Conservation (phyloP, 2,888 invertebrate species). For the Poecilus cupreus region DNA sequence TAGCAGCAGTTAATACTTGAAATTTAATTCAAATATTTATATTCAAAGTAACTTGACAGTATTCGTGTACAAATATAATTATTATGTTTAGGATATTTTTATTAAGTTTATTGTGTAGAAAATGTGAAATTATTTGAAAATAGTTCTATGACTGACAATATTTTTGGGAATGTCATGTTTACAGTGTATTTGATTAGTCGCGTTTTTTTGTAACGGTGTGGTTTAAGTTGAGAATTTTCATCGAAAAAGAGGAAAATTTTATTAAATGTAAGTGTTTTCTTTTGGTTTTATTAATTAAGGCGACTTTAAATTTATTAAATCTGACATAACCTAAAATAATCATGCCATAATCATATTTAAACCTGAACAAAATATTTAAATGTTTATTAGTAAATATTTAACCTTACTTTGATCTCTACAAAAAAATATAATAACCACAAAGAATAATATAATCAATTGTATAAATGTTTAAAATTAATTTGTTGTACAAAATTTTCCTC, state of each 20-base stretch:
- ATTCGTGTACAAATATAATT: conserved; percentile 61
- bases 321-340: not conserved
- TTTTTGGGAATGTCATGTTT: conserved; percentile 47
- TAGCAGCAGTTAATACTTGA: conserved; percentile 3
- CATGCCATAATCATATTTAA: conserved; percentile 10
- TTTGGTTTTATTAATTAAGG: not conserved
- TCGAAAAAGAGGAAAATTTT: conserved; percentile 46
- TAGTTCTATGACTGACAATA: conserved; percentile 45
- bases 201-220: conserved; percentile 39
- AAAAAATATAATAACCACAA: conserved; percentile 36
- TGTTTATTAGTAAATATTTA: conserved; percentile 26
- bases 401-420: conserved; percentile 41
- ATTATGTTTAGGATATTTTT: conserved; percentile 53
- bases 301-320: conserved; percentile 12
- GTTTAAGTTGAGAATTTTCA: not conserved
- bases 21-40: conserved; percentile 51
- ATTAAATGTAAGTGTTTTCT: not conserved
- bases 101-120: conserved; percentile 36
- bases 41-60: conserved; percentile 60
- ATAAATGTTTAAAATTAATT: conserved; percentile 38
- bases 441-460: conserved; percentile 38
- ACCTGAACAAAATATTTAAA: conserved; percentile 17
- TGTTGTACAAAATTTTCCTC: conserved; percentile 43
- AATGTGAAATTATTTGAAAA: conserved; percentile 6
- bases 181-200: conserved; percentile 39